These are phyloP conservation scores for Hipparchia sbordonii DNA, from an alignment of 2,888 invertebrate genomes.

Conservation along the genomic window DNA sequence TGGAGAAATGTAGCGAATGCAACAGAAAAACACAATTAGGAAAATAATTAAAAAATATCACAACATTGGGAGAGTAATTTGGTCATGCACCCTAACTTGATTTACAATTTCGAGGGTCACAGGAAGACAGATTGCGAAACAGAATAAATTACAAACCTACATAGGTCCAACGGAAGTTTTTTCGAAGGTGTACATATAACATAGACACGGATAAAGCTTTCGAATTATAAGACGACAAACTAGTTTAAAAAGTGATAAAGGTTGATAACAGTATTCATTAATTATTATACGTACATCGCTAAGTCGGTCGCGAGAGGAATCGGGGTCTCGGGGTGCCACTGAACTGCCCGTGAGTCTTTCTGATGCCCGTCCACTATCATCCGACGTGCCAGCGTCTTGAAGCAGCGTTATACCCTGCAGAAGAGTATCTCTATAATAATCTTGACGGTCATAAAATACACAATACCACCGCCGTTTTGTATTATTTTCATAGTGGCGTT, in stretches of 20 bases:
- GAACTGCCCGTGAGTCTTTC: slow-evolving; percentile 91
- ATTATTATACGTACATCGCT: slow-evolving; percentile 88
- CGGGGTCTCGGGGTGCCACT: slow-evolving; percentile 89
- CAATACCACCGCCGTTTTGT: background rate
- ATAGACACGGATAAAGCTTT: slow-evolving; percentile 34
- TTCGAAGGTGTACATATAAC: slow-evolving; percentile 24
- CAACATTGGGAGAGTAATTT: slow-evolving; percentile 35
- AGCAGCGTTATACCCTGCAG: slow-evolving; percentile 88
- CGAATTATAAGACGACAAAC: slow-evolving; percentile 18
- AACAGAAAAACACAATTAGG: slow-evolving; percentile 24
- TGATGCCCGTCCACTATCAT: slow-evolving; percentile 92
- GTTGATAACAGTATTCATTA: slow-evolving; percentile 35
- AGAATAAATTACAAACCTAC: slow-evolving; percentile 27
- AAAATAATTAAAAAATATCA: slow-evolving; percentile 25
- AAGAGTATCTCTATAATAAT: slow-evolving; percentile 51
- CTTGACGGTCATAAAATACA: slow-evolving; percentile 42
- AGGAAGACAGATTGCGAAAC: slow-evolving; percentile 24
- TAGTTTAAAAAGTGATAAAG: slow-evolving; percentile 23
- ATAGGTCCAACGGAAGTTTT: slow-evolving; percentile 16
- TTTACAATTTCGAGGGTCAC: slow-evolving; percentile 19
- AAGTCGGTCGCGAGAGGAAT: slow-evolving; percentile 92
- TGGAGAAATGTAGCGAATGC: slow-evolving; percentile 21
- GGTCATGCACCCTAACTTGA: slow-evolving; percentile 31
- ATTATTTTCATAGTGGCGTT: background rate
- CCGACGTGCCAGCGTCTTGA: slow-evolving; percentile 92